Evolutionary conservation across 2,113 vertebrate species (phyloP).

Genomic region (Tyrannus savana): DNA sequence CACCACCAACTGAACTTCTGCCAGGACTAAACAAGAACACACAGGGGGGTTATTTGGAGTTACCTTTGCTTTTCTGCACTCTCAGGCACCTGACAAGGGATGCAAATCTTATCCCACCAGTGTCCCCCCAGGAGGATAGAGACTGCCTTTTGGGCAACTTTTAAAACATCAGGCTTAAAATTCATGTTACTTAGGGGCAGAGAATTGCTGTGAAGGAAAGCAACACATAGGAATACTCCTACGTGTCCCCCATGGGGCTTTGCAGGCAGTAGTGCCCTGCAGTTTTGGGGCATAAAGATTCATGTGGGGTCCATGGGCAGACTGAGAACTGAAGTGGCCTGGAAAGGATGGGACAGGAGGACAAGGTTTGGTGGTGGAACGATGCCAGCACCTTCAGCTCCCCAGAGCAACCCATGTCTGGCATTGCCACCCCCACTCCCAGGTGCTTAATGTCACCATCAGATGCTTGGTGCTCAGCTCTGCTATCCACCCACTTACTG

Average conservation of each 20-base stretch:
- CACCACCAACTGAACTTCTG: neutral
- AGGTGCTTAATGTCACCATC: neutral
- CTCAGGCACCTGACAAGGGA: neutral
- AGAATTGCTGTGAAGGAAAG: neutral
- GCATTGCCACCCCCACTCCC: neutral
- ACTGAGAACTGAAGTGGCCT: neutral
- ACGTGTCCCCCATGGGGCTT: fast-evolving
- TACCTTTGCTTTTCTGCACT: neutral
- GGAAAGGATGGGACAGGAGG: neutral
- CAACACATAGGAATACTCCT: fast-evolving
- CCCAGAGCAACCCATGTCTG: neutral
- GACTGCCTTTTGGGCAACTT: neutral
- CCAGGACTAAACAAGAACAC: neutral
- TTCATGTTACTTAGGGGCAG: fast-evolving
- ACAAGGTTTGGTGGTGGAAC: neutral
- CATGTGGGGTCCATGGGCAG: too few species aligned
- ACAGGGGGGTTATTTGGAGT: fast-evolving
- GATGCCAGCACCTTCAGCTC: neutral
- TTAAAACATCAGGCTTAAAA: neutral
- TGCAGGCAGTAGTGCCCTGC: neutral
- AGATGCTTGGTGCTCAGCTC: neutral
- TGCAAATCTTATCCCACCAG: neutral
- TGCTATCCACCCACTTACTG: neutral
- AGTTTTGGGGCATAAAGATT: neutral
- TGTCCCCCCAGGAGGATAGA: fast-evolving